Evolutionary conservation across 2,888 invertebrate genomes (phyloP), one percentile per base, ranked within the genome.

Genomic region (Temnothorax ravouxi): DNA sequence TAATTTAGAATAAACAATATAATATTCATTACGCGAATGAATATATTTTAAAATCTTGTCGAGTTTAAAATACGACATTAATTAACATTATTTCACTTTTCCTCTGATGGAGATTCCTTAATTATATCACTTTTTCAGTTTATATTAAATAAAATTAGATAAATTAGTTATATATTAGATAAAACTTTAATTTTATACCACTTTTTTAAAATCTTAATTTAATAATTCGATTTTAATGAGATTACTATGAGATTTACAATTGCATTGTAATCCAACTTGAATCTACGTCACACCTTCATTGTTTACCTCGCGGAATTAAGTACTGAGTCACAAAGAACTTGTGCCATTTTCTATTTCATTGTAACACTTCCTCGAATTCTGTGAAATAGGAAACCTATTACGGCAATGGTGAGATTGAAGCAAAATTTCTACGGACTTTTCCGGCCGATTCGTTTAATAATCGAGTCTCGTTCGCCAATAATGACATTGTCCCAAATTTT

Each of bases 401-500:
- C 18, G 29, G 2, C 6, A 29, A 69, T n/a, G n/a, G 29, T 1
- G 2, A 21, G 29, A 44, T 52, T 8, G 18, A 52, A 67, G 18
- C 38, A 41, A 79, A 41, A 79, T 54, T n/a, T 67, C 18, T 9
- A n/a, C 9, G 1, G 44, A 72, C 18, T 79, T 79, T 59, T 59
- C n/a, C 47, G 18, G 4, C 18, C 18, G 34, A 59, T 59, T 59
- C 9, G 15, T 56, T 44, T 47, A 38, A 72, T 80, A 72, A 59
- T 80, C 59, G 25, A 21, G 44, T 13, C 34, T 74, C 38, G 79
- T 74, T 50, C 47, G 59, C 8, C 74, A 61, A 0, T 80, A 80
- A 80, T 59, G 79, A 80, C 34, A 72, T 21, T 47, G 79, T 29
- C 38, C 79, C 38, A 59, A 80, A 80, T 80, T 38, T 71, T 59